These are phyloP conservation scores for Chloroceryle inda DNA, from an alignment of 2,797 vertebrate species.

Conservation along the genomic window DNA sequence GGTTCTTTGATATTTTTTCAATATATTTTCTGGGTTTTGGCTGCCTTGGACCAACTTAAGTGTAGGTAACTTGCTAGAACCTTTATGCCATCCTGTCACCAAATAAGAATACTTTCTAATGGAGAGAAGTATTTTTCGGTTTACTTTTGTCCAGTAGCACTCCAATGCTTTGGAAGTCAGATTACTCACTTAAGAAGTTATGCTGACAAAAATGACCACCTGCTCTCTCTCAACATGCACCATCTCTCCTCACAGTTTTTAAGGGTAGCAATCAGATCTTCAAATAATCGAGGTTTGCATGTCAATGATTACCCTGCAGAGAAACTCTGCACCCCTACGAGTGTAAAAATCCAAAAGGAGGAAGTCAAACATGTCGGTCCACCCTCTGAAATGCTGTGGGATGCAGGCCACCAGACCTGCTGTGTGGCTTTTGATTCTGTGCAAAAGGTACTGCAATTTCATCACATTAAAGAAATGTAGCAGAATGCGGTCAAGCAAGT, in stretches of 20 bases:
- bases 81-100: neutral
- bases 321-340: neutral
- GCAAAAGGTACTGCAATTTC: neutral
- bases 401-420: neutral
- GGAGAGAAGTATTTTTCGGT: neutral
- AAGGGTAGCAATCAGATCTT: neutral
- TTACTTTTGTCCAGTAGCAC: neutral
- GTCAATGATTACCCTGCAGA: rapidly evolving
- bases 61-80: neutral
- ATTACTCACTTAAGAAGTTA: neutral
- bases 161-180: neutral
- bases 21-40: neutral
- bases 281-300: neutral
- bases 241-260: neutral
- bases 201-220: neutral
- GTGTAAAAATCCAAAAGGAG: neutral
- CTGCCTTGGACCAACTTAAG: neutral
- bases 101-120: neutral
- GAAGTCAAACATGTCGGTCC: neutral
- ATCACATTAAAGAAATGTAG: neutral
- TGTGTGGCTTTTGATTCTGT: neutral
- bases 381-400: neutral
- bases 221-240: neutral
- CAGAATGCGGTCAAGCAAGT: slow-evolving; percentile 10
- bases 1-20: neutral